A percentile compares a stretch with the other conserved stretches of the same genome.
These are phyloP conservation scores for Trachelus tabidus DNA, from an alignment of 2,888 invertebrate species.

Conservation along the genomic window DNA sequence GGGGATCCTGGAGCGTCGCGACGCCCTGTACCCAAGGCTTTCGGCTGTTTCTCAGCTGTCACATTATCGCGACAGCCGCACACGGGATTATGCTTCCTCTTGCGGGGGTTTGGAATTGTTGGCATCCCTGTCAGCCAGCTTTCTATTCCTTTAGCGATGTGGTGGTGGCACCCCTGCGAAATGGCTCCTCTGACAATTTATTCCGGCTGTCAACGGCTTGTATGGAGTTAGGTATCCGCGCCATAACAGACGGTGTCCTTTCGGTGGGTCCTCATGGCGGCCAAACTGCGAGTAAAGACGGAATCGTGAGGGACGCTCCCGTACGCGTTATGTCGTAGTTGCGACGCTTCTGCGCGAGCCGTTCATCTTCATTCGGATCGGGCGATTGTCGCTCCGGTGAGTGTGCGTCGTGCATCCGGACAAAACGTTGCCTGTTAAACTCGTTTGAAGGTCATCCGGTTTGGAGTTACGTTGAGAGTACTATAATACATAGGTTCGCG, in stretches of 20 bases:
- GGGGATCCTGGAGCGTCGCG: not conserved
- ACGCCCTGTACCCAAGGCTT: conserved; percentile 33
- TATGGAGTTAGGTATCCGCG: conserved; percentile 19
- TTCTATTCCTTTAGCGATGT: conserved; percentile 18
- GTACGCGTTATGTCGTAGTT: not conserved
- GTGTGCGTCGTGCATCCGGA: not conserved
- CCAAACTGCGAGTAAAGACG: not conserved
- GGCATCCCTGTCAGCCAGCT: conserved; percentile 10
- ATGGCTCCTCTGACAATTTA: conserved; percentile 26
- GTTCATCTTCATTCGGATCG: not conserved
- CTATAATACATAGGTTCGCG: not conserved
- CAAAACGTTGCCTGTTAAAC: conserved; percentile 26
- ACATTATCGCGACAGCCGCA: conserved; percentile 52
- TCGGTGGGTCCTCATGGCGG: not conserved
- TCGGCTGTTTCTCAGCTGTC: conserved; percentile 56
- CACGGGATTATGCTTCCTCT: conserved; percentile 24
- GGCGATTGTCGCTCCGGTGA: not conserved
- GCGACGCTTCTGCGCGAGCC: not conserved
- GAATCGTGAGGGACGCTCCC: not conserved
- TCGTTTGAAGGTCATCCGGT: conserved; percentile 47
- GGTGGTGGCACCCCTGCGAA: conserved; percentile 26
- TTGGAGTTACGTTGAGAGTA: conserved; percentile 17
- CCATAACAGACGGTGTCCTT: not conserved
- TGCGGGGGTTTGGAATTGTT: not conserved
- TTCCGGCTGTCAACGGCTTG: conserved; percentile 22